These are phyloP conservation scores for Drosophila bifasciata DNA, from an alignment of 1,140 invertebrate species.

Conservation along the genomic window DNA sequence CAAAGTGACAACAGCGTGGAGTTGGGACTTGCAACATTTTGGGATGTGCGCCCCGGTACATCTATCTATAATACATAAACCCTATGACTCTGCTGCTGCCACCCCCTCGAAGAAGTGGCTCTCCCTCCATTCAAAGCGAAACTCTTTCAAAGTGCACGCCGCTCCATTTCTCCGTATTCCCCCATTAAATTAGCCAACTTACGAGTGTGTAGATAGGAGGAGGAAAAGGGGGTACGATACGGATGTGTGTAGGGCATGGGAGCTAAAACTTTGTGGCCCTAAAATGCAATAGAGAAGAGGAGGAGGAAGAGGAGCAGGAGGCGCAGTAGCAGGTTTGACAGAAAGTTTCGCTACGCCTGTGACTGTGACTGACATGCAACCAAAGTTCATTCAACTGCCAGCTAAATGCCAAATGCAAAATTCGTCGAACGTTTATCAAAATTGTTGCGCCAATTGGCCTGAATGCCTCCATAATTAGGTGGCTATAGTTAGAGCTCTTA, in stretches of 20 bases:
- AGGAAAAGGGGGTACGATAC: too few relatives aligned
- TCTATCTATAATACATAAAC: conserved; percentile 16
- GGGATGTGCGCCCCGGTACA: conserved; percentile 11
- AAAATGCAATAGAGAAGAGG: conserved; percentile 22
- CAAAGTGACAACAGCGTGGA: conserved; percentile 16
- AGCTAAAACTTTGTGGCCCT: conserved; percentile 34
- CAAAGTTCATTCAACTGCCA: conserved; percentile 65
- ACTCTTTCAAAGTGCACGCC: conserved; percentile 11
- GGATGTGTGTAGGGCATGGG: background rate
- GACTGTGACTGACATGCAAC: conserved; percentile 51
- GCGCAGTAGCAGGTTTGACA: background rate
- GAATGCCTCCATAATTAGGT: conserved; percentile 56
- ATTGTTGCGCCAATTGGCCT: conserved; percentile 46
- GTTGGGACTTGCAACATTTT: conserved; percentile 48
- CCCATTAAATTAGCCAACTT: conserved; percentile 50
- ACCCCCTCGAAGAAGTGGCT: conserved; percentile 38
- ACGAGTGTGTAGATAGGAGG: conserved; percentile 18
- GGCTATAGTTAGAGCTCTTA: too few relatives aligned
- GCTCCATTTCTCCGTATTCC: conserved; percentile 38
- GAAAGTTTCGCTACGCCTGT: conserved; percentile 24
- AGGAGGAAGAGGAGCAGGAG: too few relatives aligned
- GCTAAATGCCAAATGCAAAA: conserved; percentile 22
- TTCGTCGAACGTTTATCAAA: conserved; percentile 53
- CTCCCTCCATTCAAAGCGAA: background rate
- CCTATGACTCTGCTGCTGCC: conserved; percentile 23